A percentile compares a stretch with the other conserved stretches of the same genome.
These are phyloP conservation scores for Beroe ovata DNA, from an alignment of 37 sponge, comb jelly and placozoan species.

Conservation along the genomic window DNA sequence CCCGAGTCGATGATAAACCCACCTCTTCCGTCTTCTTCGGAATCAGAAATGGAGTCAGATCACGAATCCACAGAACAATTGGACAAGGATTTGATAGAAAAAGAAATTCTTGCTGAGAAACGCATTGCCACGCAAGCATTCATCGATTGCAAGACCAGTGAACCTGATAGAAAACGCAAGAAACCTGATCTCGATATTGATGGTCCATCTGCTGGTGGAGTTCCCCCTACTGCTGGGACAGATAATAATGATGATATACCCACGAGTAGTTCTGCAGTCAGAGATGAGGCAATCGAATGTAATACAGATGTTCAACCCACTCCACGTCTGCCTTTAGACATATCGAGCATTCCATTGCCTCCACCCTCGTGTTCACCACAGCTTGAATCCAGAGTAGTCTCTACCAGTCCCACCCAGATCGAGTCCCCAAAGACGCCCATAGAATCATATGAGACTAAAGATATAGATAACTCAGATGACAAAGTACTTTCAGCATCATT, in stretches of 20 bases:
- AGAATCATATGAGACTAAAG: too few species aligned
- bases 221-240: not conserved
- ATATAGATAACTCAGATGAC: not conserved
- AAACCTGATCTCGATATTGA: not conserved
- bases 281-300: not conserved
- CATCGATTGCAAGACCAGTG: not conserved
- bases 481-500: not conserved
- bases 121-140: conserved; percentile 43
- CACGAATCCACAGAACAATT: not conserved
- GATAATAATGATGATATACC: too few species aligned
- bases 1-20: conserved; percentile 26
- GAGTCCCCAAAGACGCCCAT: not conserved
- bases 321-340: not conserved
- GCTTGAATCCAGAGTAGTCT: not conserved
- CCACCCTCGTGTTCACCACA: not conserved
- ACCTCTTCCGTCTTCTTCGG: conserved; percentile 67
- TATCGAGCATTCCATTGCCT: not conserved
- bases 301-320: not conserved
- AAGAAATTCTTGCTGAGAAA: conserved; percentile 33
- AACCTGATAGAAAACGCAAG: conserved; percentile 1
- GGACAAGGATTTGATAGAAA: not conserved
- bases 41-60: conserved; percentile 64
- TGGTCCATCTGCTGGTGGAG: not conserved
- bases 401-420: not conserved
- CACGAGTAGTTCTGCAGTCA: not conserved